These are phyloP conservation scores for Phalacrocorax aristotelis DNA, from an alignment of 2,113 vertebrate genomes.

Conservation along the genomic window DNA sequence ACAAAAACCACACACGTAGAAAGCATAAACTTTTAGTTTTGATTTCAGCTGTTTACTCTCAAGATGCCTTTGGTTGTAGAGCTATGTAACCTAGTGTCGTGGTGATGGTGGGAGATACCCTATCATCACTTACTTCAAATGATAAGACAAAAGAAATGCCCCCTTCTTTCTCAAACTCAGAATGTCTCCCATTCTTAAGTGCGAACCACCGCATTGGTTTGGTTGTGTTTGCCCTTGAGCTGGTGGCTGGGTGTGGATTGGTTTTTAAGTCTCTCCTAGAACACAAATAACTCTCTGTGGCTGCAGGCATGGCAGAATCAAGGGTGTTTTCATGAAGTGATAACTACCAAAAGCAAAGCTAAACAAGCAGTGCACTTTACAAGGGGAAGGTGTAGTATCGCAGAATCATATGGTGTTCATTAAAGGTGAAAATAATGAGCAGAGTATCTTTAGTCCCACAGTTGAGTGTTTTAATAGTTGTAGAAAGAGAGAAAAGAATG, in stretches of 20 bases:
- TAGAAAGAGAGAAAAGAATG: neutral
- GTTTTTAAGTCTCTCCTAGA: neutral
- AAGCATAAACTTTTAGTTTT: neutral
- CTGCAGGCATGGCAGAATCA: neutral
- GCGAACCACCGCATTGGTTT: neutral
- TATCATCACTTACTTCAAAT: rapidly evolving
- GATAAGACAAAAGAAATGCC: neutral
- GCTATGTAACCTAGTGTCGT: rapidly evolving
- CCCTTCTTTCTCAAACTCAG: neutral
- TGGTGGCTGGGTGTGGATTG: neutral
- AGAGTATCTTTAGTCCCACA: neutral
- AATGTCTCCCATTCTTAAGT: neutral
- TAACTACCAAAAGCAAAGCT: neutral
- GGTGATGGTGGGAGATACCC: neutral
- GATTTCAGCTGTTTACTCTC: neutral
- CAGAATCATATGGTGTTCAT: neutral
- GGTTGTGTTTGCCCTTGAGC: neutral
- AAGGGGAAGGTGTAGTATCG: neutral
- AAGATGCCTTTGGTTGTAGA: neutral
- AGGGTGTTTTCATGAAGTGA: neutral
- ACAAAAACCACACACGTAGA: rapidly evolving
- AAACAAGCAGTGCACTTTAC: neutral
- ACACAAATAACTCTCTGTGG: neutral
- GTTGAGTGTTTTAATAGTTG: neutral
- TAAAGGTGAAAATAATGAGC: neutral